Percentiles rank a stretch among this genome's conserved stretches.
phyloP scores from a whole-genome alignment of 2,888 invertebrate genomes.

The Pediacus dermestoides region DNA sequence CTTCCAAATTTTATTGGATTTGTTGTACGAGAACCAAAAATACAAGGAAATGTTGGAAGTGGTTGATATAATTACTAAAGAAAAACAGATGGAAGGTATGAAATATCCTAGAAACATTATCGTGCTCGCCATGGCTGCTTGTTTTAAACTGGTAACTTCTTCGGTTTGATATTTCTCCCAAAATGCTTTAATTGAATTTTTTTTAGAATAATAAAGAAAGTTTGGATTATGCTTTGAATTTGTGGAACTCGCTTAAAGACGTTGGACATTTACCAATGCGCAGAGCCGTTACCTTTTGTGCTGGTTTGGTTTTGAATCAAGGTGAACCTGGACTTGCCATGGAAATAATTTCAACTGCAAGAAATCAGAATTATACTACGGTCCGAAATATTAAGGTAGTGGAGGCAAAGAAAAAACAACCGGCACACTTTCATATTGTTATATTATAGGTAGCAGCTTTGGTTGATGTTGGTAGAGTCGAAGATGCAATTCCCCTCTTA shows the following conservation, averaged over 20 bases:
- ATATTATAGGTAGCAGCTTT: constrained; percentile 56
- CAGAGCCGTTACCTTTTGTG: constrained; percentile 61
- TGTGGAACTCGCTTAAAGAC: constrained; percentile 59
- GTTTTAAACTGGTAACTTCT: constrained; percentile 67
- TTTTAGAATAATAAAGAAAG: constrained; percentile 68
- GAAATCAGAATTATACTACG: constrained; percentile 62
- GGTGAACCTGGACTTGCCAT: constrained; percentile 63
- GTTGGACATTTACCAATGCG: constrained; percentile 59
- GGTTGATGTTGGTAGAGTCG: constrained; percentile 58
- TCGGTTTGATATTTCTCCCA: constrained; percentile 5
- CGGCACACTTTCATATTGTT: no score
- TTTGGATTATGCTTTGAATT: constrained; percentile 58
- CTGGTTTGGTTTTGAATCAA: constrained; percentile 66
- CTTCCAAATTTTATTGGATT: constrained; percentile 66
- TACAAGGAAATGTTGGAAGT: constrained; percentile 64
- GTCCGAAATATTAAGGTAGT: constrained; percentile 65
- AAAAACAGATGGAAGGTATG: constrained; percentile 59
- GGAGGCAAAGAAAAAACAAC: no score
- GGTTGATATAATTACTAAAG: constrained; percentile 60
- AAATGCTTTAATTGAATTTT: constrained; percentile 11
- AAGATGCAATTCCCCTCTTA: constrained; percentile 62
- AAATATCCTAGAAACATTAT: constrained; percentile 67
- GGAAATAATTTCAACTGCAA: constrained; percentile 58
- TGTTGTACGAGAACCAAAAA: constrained; percentile 64
- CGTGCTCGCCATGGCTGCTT: constrained; percentile 66